These are phyloP conservation scores for Micromussa lordhowensis DNA, from an alignment of 92 coral and sea anemone genomes.

Conservation along the genomic window DNA sequence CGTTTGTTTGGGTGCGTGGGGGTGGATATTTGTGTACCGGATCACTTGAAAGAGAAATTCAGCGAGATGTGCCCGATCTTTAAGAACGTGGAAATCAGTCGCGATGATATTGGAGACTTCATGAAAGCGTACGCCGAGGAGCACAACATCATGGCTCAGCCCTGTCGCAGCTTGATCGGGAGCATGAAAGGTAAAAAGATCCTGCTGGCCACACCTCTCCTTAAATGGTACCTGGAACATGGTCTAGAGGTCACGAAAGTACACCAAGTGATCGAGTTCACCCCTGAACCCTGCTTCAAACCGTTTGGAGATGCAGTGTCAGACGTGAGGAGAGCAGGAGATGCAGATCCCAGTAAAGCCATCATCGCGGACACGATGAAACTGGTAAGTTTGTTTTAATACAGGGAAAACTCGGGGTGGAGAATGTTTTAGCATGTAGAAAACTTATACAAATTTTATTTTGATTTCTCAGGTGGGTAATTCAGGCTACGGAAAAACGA, in stretches of 20 bases:
- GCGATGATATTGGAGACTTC: constrained; percentile 54
- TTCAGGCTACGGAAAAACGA: no score
- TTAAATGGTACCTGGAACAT: constrained; percentile 67
- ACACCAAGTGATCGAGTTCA: constrained; percentile 53
- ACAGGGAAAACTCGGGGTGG: no score
- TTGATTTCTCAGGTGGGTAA: no score
- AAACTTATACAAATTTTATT: no score
- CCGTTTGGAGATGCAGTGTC: constrained; percentile 55
- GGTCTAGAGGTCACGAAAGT: constrained; percentile 45
- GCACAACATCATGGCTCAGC: constrained; percentile 42
- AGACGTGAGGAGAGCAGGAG: constrained; percentile 34
- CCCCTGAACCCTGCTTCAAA: constrained; percentile 51
- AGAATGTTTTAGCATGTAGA: no score
- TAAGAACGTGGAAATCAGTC: constrained; percentile 35
- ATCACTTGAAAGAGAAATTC: constrained; percentile 42
- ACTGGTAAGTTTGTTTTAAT: no score
- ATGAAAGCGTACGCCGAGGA: constrained; percentile 41
- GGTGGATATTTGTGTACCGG: constrained; percentile 54
- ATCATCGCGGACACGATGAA: constrained; percentile 23
- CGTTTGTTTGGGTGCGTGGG: constrained; percentile 60
- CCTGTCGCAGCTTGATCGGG: constrained; percentile 34
- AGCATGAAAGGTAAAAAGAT: constrained; percentile 35
- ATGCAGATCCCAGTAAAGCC: constrained; percentile 34
- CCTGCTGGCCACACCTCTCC: constrained; percentile 60
- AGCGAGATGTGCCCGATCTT: constrained; percentile 31